These are phyloP conservation scores for Sturnus vulgaris DNA, from an alignment of 2,113 vertebrate genomes.

Conservation along the genomic window DNA sequence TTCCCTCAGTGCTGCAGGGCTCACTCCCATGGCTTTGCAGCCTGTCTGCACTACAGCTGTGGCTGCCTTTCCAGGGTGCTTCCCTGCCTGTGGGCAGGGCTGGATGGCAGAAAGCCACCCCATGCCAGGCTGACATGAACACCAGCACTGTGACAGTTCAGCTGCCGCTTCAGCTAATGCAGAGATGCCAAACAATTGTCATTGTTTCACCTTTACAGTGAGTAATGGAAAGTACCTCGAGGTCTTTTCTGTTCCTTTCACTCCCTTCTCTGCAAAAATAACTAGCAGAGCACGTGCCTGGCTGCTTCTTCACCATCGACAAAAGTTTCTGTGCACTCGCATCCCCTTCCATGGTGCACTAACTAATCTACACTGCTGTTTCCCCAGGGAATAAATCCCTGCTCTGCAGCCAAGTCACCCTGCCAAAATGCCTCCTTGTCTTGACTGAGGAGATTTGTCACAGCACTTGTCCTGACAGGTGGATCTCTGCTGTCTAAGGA, in stretches of 20 bases:
- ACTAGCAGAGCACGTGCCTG: not conserved
- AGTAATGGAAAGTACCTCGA: not conserved
- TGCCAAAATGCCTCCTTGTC: not conserved
- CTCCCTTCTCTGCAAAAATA: not conserved
- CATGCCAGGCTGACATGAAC: not conserved
- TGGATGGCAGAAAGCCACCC: not conserved
- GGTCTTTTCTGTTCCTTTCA: not conserved
- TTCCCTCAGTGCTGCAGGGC: accelerated
- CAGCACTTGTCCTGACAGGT: not conserved
- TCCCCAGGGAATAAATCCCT: not conserved
- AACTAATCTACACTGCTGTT: not conserved
- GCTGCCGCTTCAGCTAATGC: not conserved
- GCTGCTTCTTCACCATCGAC: not conserved
- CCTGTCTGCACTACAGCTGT: not conserved
- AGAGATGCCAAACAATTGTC: not conserved
- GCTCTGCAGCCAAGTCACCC: not conserved
- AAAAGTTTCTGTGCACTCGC: not conserved
- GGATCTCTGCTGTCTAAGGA: not conserved
- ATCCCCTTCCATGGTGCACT: not conserved
- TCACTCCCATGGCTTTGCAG: not conserved
- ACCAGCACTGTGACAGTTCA: not conserved
- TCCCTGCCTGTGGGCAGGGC: not conserved
- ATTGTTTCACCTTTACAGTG: not conserved
- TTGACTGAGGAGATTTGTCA: not conserved
- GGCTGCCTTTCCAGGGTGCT: not conserved